Evolutionary conservation across 2,888 invertebrate genomes (phyloP), one percentile per base, ranked within the genome.

Genomic region (Clostera curtula): DNA sequence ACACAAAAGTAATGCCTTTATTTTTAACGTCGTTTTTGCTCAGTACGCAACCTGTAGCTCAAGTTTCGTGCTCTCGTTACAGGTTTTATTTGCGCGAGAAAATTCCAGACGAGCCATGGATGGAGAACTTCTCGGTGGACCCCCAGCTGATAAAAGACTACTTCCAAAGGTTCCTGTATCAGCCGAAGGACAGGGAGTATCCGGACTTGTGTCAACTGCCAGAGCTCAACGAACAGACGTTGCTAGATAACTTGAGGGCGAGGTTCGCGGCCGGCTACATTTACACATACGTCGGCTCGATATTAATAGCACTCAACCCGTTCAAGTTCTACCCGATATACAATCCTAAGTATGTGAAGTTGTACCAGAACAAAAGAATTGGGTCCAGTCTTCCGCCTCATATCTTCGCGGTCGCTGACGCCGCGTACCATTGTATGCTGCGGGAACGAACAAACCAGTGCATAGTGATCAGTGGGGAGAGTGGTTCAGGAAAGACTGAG

Each of bases 311-410:
- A 26, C 91, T 97, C 41, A 97, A 97, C 72, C 93, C 93, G 6
- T 96, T 96, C 76, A 93, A 93, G 84, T 97, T 97, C 76, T 96
- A 96, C 74, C 97, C 97, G 11, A 97, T 98, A 49, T 98, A 97
- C 85, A 97, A 97, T 82, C 97, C 97, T 23, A 97, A 97, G 79
- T 97, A 96, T 85, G 97, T 97, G 46, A 94, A 96, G 74, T 80
- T 97, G 51, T 98, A 97, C 79, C 97, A 97, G 79, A 96, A 95
- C 79, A 89, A 95, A 65, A 86, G 95, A 51, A 87, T 96, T 50
- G 95, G 95, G 13, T 93, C 95, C 18, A 96, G 95, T 61, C 87
- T 97, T 47, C 97, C 97, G 18, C 97, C 98, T 21, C 97, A 98
- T 67, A 96, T 98, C 62, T 98, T 97, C 83, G 97, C 97, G 28